Evolutionary conservation across 1,140 invertebrate species (phyloP).

Genomic region (Hormaphis cornu): DNA sequence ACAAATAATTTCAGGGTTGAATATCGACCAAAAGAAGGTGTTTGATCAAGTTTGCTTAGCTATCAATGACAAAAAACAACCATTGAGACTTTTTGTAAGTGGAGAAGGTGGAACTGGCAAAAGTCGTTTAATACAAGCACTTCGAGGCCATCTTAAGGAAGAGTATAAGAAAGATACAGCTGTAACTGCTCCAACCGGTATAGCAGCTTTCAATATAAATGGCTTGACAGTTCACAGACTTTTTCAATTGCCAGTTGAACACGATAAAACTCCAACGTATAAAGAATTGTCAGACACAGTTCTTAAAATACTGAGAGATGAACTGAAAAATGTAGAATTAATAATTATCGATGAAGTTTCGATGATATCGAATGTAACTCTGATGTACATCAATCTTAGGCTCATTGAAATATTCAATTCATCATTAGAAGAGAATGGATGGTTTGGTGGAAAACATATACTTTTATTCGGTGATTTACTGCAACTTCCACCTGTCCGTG

Average conservation of each 20-base stretch:
- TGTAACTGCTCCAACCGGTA: slow-evolving; percentile 38
- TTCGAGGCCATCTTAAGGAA: slow-evolving; percentile 34
- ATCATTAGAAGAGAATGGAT: slow-evolving; percentile 33
- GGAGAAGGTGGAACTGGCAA: slow-evolving; percentile 37
- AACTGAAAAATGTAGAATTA: slow-evolving; percentile 39
- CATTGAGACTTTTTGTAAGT: slow-evolving; percentile 30
- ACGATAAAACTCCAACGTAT: slow-evolving; percentile 35
- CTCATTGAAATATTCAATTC: slow-evolving; percentile 35
- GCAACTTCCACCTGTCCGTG: slow-evolving; percentile 40
- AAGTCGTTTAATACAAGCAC: slow-evolving; percentile 36
- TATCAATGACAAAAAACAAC: neutral
- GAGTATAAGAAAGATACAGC: slow-evolving; percentile 35
- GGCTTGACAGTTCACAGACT: slow-evolving; percentile 37
- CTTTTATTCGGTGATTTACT: slow-evolving; percentile 39
- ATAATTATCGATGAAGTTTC: slow-evolving; percentile 40
- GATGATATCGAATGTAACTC: slow-evolving; percentile 41
- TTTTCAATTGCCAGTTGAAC: slow-evolving; percentile 38
- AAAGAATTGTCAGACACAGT: slow-evolving; percentile 35
- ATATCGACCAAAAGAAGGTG: slow-evolving; percentile 38
- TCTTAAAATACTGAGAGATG: slow-evolving; percentile 37
- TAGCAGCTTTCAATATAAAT: slow-evolving; percentile 38
- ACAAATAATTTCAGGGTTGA: slow-evolving; percentile 37
- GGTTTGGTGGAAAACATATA: slow-evolving; percentile 33
- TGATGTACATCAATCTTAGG: slow-evolving; percentile 34
- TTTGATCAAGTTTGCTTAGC: slow-evolving; percentile 38